Percentiles rank a stretch among this genome's conserved stretches.
Conservation (phyloP, 2,797 vertebrate species). For the Pipistrellus pipistrellus region DNA sequence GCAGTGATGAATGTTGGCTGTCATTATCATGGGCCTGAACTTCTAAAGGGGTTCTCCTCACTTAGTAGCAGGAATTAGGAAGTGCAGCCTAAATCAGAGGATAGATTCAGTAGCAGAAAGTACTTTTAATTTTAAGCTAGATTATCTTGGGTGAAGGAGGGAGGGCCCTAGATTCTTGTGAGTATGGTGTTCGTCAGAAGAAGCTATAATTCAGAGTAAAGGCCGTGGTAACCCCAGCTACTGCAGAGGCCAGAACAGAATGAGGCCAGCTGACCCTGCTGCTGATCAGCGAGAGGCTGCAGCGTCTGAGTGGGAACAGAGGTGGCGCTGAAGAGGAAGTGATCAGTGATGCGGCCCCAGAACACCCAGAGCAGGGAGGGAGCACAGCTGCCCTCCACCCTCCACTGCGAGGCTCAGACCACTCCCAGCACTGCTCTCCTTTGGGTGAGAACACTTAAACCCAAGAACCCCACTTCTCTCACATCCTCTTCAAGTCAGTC, state of each 20-base stretch:
- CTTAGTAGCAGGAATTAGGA: not conserved
- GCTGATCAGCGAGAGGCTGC: accelerated
- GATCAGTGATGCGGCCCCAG: not conserved
- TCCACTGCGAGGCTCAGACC: not conserved
- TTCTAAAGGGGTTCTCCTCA: not conserved
- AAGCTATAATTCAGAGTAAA: not conserved
- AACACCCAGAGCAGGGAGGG: accelerated
- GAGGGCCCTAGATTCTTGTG: not conserved
- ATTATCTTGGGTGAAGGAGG: not conserved
- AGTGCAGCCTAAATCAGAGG: not conserved
- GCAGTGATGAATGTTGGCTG: not conserved
- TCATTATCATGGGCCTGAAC: not conserved
- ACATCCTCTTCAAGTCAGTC: not conserved
- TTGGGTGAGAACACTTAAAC: not conserved
- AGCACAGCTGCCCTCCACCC: not conserved
- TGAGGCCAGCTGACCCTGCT: not conserved
- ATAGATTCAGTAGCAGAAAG: not conserved
- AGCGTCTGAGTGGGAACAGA: not conserved
- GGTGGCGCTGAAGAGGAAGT: not conserved
- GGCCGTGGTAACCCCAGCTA: not conserved
- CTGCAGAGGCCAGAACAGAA: not conserved
- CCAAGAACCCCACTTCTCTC: not conserved
- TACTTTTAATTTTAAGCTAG: not conserved
- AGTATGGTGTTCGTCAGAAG: not conserved
- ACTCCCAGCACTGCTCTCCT: accelerated